Evolutionary conservation across 1,140 invertebrate genomes (phyloP).

Genomic region (Brachionus calyciflorus): DNA sequence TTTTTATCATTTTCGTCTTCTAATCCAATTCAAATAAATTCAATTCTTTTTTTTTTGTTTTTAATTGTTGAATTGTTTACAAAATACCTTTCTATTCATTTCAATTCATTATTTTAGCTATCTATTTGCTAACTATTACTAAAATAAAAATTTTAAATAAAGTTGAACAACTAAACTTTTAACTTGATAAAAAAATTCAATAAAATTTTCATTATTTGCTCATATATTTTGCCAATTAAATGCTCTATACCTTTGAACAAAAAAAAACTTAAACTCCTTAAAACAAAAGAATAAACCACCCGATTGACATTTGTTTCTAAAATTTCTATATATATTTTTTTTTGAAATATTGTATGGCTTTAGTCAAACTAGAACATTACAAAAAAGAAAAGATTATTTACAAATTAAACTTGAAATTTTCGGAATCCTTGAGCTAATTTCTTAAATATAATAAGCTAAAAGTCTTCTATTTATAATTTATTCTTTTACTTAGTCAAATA

Average conservation of each 20-base stretch:
- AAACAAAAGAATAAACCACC: conserved; percentile 25
- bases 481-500: too few relatives aligned
- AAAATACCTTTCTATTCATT: neutral
- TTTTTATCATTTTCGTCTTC: neutral
- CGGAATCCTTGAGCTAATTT: too few relatives aligned
- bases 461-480: too few relatives aligned
- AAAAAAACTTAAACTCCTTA: neutral
- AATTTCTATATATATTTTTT: neutral
- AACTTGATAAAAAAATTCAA: neutral
- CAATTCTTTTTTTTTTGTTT: neutral
- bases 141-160: too few relatives aligned
- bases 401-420: neutral
- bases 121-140: conserved; percentile 34
- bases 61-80: conserved; percentile 33
- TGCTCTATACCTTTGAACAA: neutral
- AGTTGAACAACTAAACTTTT: neutral
- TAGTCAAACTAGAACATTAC: conserved; percentile 6
- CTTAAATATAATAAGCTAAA: too few relatives aligned
- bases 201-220: too few relatives aligned
- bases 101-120: too few relatives aligned
- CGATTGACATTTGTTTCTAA: conserved; percentile 21
- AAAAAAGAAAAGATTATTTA: neutral
- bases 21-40: conserved; percentile 33
- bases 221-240: neutral
- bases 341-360: neutral